Evolutionary conservation across 2,888 invertebrate species (phyloP).

Genomic region (Phyllotreta striolata): DNA sequence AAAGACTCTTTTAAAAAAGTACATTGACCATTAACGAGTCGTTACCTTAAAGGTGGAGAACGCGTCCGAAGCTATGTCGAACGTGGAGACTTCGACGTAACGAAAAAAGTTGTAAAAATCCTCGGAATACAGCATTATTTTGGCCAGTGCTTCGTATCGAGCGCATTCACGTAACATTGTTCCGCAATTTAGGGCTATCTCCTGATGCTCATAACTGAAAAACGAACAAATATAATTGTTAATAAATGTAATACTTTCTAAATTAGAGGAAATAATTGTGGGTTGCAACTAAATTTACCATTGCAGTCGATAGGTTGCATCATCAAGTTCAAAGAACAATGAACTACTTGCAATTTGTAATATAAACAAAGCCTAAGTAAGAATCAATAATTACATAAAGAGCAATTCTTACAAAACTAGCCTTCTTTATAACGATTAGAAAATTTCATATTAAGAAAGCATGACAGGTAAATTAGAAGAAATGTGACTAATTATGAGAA

Average conservation of each 20-base stretch:
- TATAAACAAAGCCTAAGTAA: no score
- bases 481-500: no score
- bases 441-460: no score
- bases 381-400: no score
- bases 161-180: conserved; percentile 99
- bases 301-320: no score
- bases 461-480: no score
- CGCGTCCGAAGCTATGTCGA: conserved; percentile 99
- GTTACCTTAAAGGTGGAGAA: conserved; percentile 99
- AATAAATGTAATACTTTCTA: background rate
- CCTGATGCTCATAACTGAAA: conserved; percentile 94
- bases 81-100: conserved; percentile 99
- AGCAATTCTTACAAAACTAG: no score
- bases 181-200: conserved; percentile 98
- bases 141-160: conserved; percentile 96
- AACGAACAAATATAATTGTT: conserved; percentile 25
- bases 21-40: conserved; percentile 1
- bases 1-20: conserved; percentile 46
- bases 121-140: conserved; percentile 97
- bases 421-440: no score
- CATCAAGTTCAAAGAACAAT: no score
- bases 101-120: conserved; percentile 99
- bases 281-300: no score
- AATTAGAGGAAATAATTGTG: no score
- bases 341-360: no score